These are phyloP conservation scores for Nemotelus pantherinus DNA, from an alignment of 2,888 invertebrate species.

Conservation along the genomic window DNA sequence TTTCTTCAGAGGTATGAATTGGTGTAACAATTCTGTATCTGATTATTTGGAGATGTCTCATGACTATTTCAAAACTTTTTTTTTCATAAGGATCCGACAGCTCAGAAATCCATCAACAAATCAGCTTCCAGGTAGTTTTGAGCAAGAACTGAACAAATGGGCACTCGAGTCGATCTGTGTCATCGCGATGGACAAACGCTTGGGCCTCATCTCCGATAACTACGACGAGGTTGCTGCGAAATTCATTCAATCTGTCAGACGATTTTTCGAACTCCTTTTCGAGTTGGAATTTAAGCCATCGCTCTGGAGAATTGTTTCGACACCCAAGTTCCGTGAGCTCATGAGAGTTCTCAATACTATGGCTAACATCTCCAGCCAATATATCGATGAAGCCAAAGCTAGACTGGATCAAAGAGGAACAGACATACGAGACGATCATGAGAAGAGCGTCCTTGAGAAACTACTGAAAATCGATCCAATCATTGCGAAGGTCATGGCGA, in stretches of 20 bases:
- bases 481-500: conserved; percentile 68
- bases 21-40: not conserved
- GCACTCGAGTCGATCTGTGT: conserved; percentile 65
- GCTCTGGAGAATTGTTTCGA: conserved; percentile 58
- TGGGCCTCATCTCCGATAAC: conserved; percentile 47
- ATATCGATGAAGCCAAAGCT: conserved; percentile 55
- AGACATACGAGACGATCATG: conserved; percentile 47
- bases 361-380: conserved; percentile 55
- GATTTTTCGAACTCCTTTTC: conserved; percentile 40
- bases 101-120: conserved; percentile 49
- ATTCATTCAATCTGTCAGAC: conserved; percentile 52
- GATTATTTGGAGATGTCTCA: too few relatives aligned
- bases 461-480: conserved; percentile 66
- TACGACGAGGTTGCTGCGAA: not conserved
- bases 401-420: conserved; percentile 47
- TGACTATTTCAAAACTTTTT: too few relatives aligned
- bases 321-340: conserved; percentile 58
- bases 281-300: conserved; percentile 60
- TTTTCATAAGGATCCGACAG: conserved; percentile 52
- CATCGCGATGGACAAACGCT: conserved; percentile 57
- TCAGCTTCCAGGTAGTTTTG: conserved; percentile 62
- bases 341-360: conserved; percentile 62
- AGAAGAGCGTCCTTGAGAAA: conserved; percentile 67
- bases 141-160: conserved; percentile 67
- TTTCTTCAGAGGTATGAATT: conserved; percentile 46